Base-by-base conservation (phyloP, 2,113 vertebrate species). In the Muntiacus muntjak region DNA sequence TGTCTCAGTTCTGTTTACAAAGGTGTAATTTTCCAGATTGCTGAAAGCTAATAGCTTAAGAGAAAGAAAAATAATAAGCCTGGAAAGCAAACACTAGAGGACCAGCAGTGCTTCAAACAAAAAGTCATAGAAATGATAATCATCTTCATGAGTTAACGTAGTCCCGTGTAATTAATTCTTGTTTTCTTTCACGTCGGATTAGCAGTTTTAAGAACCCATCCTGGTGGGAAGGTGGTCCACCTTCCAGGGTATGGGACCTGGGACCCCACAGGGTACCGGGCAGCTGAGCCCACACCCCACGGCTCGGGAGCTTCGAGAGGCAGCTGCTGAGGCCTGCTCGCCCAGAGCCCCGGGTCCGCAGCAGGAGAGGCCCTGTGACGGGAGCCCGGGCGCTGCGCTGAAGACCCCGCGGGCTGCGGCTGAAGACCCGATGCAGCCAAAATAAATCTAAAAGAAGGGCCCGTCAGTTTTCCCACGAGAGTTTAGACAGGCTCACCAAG, bases 231-330 rank as follows among this genome's bases (percentile, higher is more conserved):
- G 23, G 6, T 26, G 71, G 40, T 12, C 67, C 23, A 4, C 71
- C 40, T 14, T 14, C 36, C 21, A 25, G 36, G 6, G 36, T 21
- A 2, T 1, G 1, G 21, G 40, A 23, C 33, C 57, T 36, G n/a
- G 21, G n/a, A 23, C 26, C n/a, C 67, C n/a, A 40, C 67, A 6
- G 2, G 60, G 2, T 21, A 6, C 36, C 0, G 3, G 71, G 21
- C 36, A 1, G 71, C 71, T 25, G 36, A 74, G 40, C 71, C 40
- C 19, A 25, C 21, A 14, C 23, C 36, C 36, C 1, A 12, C 0
- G 2, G 67, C 71, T 25, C 10, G 0, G 40, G 71, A 7, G 71
- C 71, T 21, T 2, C 1, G 0, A 1, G 6, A 0, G 11, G 71
- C 71, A 40, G 23, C 71, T 26, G 21, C 36, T 14, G 71, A 43